Evolutionary conservation across 2,797 vertebrate genomes (phyloP), one percentile per base, ranked within the genome.

Genomic region (Crocidura indochinensis): DNA sequence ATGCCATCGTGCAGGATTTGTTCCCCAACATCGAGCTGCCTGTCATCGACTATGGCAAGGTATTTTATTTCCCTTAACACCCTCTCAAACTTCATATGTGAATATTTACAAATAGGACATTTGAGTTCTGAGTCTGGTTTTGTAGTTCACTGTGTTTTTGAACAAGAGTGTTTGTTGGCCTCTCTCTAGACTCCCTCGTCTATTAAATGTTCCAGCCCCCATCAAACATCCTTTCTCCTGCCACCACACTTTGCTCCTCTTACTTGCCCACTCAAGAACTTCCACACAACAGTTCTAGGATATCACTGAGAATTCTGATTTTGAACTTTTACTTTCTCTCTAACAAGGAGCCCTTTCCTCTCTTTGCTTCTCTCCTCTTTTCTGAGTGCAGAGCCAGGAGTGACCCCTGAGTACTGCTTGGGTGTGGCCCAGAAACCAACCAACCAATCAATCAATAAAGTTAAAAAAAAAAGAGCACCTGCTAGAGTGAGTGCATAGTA

Each of bases 1-100:
- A 93, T 15, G 98, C 98, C 71, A 99, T 99, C 47, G 95, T 97
- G 74, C 98, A 98, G 88, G 99, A 99, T 91, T 97, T 99, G 62
- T 99, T 99, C 84, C 99, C 99, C 49, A 97, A 95, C 17, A 97
- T 98, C 6, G 98, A 99, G 77, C 97, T 98, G 3, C 98, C 98
- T 0, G 77, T 96, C 90, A 96, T 98, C 12, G 98, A 99, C 94
- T 98, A 98, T 0, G 98, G 98, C 90, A 98, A 98, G 98, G 99
- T 99, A 94, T 60, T 71, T 74, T 15, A 10, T 71, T 15, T 11
- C 29, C 65, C 44, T 74, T 47, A 26, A n/a, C 22, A 44, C 10
- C 56, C 27, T 71, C 47, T 31, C 46, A 26, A 31, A 49, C 56
- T 20, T 85, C 46, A 20, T 14, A 20, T 10, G 26, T 38, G 53